Evolutionary conservation across 2,797 vertebrate species (phyloP).

Genomic region (Pipistrellus nathusii): DNA sequence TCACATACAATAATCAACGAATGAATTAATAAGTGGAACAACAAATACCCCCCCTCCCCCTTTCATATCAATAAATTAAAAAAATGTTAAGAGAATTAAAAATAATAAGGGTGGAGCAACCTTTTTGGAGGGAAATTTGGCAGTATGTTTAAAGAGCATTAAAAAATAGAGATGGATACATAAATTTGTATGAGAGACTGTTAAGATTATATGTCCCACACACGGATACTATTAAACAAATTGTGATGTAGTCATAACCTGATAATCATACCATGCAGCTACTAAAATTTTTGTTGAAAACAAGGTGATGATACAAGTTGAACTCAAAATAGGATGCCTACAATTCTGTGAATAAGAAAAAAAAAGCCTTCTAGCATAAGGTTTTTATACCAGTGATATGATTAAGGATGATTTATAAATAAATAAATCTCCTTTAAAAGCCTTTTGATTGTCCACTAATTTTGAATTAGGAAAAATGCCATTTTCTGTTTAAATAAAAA

Average conservation of each 20-base stretch:
- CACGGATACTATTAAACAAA: background rate
- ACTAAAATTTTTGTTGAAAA: slow-evolving; percentile 22
- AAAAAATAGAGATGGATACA: background rate
- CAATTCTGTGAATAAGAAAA: background rate
- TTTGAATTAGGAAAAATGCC: background rate
- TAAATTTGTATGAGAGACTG: background rate
- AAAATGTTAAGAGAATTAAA: background rate
- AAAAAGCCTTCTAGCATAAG: background rate
- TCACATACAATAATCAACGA: background rate
- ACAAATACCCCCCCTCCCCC: background rate
- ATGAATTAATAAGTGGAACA: background rate
- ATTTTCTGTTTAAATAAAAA: slow-evolving; percentile 35
- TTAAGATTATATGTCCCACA: background rate
- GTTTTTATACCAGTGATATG: background rate
- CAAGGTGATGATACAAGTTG: background rate
- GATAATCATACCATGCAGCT: background rate
- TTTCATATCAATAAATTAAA: background rate
- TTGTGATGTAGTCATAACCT: background rate
- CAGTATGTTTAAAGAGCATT: background rate
- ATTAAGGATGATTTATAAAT: background rate
- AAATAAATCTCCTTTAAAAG: background rate
- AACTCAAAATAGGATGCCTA: background rate
- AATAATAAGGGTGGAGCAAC: background rate
- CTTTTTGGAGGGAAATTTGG: background rate
- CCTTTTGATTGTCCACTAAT: background rate